Conservation (phyloP, 2,797 vertebrate species). For the Macroramphosus scolopax region DNA sequence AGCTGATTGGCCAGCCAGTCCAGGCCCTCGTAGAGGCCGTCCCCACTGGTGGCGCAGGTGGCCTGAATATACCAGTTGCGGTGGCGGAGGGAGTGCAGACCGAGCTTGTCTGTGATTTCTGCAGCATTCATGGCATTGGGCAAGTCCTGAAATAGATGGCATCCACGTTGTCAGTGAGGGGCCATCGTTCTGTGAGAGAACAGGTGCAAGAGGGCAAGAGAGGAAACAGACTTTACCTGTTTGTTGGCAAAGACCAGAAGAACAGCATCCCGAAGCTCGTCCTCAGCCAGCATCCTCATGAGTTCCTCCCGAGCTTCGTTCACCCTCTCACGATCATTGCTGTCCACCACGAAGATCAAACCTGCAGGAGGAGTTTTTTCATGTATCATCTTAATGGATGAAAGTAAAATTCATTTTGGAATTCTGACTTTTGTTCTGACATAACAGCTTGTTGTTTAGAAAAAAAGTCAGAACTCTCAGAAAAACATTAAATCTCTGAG, state of each 20-base stretch:
- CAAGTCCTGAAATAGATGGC: conserved; percentile 80
- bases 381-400: no score
- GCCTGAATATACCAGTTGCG: conserved; percentile 99
- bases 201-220: not conserved
- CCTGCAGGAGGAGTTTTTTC: conserved; percentile 78
- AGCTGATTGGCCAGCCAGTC: conserved; percentile 98
- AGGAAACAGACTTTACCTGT: conserved; percentile 76
- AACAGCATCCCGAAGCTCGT: conserved; percentile 93
- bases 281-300: conserved; percentile 97
- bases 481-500: no score
- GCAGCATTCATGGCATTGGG: conserved; percentile 97
- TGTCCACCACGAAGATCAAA: conserved; percentile 97
- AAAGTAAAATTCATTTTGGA: no score
- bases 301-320: conserved; percentile 95
- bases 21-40: conserved; percentile 93
- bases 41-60: conserved; percentile 94
- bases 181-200: not conserved
- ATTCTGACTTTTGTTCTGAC: no score
- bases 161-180: not conserved
- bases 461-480: no score
- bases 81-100: conserved; percentile 92
- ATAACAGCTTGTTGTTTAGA: no score
- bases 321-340: conserved; percentile 93
- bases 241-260: conserved; percentile 97
- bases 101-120: conserved; percentile 97